Evolutionary conservation across 2,888 invertebrate species (phyloP), one percentile per base, ranked within the genome.

Genomic region (Scrobipalpa costella): DNA sequence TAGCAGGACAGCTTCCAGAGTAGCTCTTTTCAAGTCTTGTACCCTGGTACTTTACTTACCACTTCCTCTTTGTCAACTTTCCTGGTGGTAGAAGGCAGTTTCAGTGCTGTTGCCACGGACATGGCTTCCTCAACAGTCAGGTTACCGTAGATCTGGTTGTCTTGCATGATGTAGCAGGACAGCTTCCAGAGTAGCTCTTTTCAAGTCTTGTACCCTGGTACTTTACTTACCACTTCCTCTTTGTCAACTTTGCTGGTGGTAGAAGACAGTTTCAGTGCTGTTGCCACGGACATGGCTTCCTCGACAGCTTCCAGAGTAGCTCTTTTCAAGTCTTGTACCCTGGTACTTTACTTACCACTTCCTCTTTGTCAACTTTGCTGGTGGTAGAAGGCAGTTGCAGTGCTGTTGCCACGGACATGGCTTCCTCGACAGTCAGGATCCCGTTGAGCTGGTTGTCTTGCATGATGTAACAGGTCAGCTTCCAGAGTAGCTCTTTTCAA

Each of bases 91-190:
- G 93, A 93, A 58, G 97, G 95, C 65, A 98, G 93, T 84, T 98
- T 98, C 57, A 99, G 92, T 72, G 96, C 96, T 1, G 98, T 96
- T 7, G 98, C 98, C 40, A 98, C 98, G 72, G 94, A 94, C 98
- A 99, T 98, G 38, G 98, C 96, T 87, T 99, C 98, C 77, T 96
- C 95, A 2, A 98, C 98, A 0, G 97, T 97, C 70, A 99, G 92
- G 90, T 98, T 98, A 0, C 95, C 96, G 76, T 98, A 96, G 55
- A 98, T 93, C 84, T 97, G 97, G 87, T 97, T 97, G 81, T 97
- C 97, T 85, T 99, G 98, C 98, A 98, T 97, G 83, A 99, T 99
- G 89, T 98, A 98, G 77, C 97, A 98, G 0, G 98, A 98, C 71
- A 98, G 92, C 89, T 98, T 98, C 66, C 98, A 94, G 92, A 98